Percentiles rank a stretch among this genome's conserved stretches.
Evolutionary conservation across 2,888 invertebrate species (phyloP).

Genomic region (Eupithecia pulchellata): DNA sequence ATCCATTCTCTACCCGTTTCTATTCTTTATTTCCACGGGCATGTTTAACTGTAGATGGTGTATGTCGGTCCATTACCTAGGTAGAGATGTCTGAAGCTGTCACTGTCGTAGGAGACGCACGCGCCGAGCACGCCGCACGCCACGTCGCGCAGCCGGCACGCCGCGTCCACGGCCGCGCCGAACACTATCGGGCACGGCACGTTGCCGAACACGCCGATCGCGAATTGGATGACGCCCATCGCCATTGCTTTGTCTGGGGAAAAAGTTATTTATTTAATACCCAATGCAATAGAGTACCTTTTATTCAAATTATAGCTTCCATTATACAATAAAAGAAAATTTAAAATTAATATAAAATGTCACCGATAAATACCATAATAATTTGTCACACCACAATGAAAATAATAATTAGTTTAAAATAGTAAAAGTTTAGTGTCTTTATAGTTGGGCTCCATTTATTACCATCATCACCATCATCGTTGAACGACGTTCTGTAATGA

Average conservation of each 20-base stretch:
- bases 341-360: too few species aligned
- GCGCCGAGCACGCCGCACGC: slow-evolving; percentile 93
- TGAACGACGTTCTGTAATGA: too few species aligned
- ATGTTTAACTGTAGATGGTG: background rate
- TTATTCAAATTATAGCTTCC: too few species aligned
- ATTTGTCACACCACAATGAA: too few species aligned
- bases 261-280: too few species aligned
- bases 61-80: slow-evolving; percentile 52
- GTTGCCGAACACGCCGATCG: slow-evolving; percentile 96
- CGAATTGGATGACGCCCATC: slow-evolving; percentile 96
- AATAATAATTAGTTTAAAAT: too few species aligned
- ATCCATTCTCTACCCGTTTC: background rate
- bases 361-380: too few species aligned
- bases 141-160: slow-evolving; percentile 94
- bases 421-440: too few species aligned
- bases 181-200: slow-evolving; percentile 98
- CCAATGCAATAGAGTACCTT: background rate
- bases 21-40: background rate
- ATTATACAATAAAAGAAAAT: too few species aligned
- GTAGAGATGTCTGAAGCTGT: slow-evolving; percentile 93
- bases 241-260: slow-evolving; percentile 95
- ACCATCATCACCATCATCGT: too few species aligned
- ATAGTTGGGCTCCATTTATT: too few species aligned
- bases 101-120: slow-evolving; percentile 94
- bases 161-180: slow-evolving; percentile 96